phyloP scores from a whole-genome alignment of 1,140 invertebrate species.

The Sycophaga agraensis region DNA sequence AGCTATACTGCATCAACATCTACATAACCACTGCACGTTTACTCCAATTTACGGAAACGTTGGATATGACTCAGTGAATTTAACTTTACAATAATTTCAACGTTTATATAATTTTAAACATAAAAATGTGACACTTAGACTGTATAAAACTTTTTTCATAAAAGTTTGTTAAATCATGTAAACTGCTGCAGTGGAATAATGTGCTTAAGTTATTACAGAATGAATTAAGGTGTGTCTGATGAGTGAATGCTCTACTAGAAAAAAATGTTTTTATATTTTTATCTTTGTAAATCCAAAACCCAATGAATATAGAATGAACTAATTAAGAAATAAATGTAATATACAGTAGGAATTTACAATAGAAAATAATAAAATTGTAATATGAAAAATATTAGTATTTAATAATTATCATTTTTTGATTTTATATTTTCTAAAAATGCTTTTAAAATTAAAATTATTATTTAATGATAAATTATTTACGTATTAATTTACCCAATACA shows the following conservation, averaged over 20 bases:
- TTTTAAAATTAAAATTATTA: no score
- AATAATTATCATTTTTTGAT: no score
- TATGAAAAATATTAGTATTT: no score
- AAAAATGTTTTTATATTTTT: slow-evolving; percentile 25
- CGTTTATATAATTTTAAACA: not conserved
- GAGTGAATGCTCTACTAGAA: slow-evolving; percentile 34
- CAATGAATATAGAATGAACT: no score
- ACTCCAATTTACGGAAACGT: not conserved
- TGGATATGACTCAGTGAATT: slow-evolving; percentile 13
- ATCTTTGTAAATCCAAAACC: slow-evolving; percentile 25
- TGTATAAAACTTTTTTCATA: not conserved
- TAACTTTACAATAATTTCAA: slow-evolving; percentile 2
- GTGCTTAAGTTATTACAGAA: slow-evolving; percentile 51
- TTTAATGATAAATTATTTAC: no score
- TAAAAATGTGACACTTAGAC: slow-evolving; percentile 6
- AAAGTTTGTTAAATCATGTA: not conserved
- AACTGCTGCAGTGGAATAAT: slow-evolving; percentile 5
- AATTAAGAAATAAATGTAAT: no score
- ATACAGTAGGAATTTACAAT: no score
- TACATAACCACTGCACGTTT: slow-evolving; percentile 6
- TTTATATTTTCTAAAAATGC: no score
- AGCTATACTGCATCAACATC: slow-evolving; percentile 12
- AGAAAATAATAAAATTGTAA: no score
- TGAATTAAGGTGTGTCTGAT: slow-evolving; percentile 28
- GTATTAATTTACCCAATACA: no score